Percentiles rank a stretch among this genome's conserved stretches.
These are phyloP conservation scores for Synergus japonicus DNA, from an alignment of 2,888 invertebrate genomes.

Conservation along the genomic window DNA sequence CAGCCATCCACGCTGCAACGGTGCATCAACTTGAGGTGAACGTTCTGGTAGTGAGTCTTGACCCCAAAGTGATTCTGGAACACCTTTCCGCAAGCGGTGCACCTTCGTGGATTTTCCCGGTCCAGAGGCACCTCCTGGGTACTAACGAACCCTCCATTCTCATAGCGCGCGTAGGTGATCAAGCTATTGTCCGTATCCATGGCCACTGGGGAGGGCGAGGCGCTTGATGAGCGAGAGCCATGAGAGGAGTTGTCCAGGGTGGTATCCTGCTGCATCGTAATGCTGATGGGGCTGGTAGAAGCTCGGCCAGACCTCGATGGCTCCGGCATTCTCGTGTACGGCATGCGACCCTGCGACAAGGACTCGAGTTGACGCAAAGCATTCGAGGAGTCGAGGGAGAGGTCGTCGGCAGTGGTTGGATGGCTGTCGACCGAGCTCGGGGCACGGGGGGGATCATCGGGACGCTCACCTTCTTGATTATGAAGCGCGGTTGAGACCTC, in stretches of 20 bases:
- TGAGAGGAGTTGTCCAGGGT: constrained; percentile 75
- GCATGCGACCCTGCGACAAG: constrained; percentile 87
- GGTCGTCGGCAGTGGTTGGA: constrained; percentile 79
- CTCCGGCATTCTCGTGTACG: constrained; percentile 76
- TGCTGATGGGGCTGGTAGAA: constrained; percentile 81
- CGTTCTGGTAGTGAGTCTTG: constrained; percentile 96
- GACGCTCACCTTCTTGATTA: constrained; percentile 72
- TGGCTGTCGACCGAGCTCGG: constrained; percentile 80
- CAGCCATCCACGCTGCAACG: constrained; percentile 97
- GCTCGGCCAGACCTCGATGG: constrained; percentile 81
- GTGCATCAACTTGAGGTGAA: constrained; percentile 96
- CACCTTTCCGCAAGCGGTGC: constrained; percentile 94
- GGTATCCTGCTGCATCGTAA: constrained; percentile 75
- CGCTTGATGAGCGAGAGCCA: constrained; percentile 77
- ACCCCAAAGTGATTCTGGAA: constrained; percentile 96
- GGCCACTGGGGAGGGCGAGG: constrained; percentile 76
- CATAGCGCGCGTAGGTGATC: constrained; percentile 84
- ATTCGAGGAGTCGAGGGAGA: constrained; percentile 80
- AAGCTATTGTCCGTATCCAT: constrained; percentile 76
- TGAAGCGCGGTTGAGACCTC: constrained; percentile 64
- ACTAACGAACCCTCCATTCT: constrained; percentile 85
- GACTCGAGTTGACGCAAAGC: constrained; percentile 88
- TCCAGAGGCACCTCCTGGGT: constrained; percentile 93
- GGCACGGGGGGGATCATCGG: constrained; percentile 75
- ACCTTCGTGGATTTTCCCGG: constrained; percentile 93